phyloP scores from a whole-genome alignment of 2,888 invertebrate species.

The Electrophaes corylata region DNA sequence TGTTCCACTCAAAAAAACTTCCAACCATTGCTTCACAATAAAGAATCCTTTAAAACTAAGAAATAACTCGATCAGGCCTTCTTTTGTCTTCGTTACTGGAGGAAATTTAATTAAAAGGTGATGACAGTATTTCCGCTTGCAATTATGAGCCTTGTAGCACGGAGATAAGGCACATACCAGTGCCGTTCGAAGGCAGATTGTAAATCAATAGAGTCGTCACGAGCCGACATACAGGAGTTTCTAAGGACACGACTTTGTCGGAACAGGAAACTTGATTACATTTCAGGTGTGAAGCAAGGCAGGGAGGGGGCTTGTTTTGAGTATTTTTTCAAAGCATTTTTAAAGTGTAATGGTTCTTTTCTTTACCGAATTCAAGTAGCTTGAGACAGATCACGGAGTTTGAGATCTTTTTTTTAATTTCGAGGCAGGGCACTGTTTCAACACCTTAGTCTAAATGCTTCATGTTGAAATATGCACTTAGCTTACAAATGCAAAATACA shows the following conservation, averaged over 20 bases:
- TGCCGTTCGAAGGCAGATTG: slow-evolving; percentile 30
- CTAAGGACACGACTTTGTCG: slow-evolving; percentile 46
- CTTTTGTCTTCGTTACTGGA: slow-evolving; percentile 20
- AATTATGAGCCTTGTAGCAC: slow-evolving; percentile 30
- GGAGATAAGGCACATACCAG: slow-evolving; percentile 18
- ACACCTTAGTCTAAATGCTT: no score
- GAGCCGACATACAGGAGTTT: slow-evolving; percentile 39
- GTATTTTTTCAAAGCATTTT: not conserved
- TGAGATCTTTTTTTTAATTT: no score
- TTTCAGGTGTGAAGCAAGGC: slow-evolving; percentile 16
- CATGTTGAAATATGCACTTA: no score
- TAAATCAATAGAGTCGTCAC: slow-evolving; percentile 46
- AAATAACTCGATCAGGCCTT: slow-evolving; percentile 3
- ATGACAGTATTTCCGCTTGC: slow-evolving; percentile 7
- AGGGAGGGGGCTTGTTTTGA: not conserved
- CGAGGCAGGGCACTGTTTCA: no score
- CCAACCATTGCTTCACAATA: not conserved
- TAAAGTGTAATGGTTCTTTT: no score
- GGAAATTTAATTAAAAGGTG: slow-evolving; percentile 25
- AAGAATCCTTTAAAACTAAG: not conserved
- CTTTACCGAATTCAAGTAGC: no score
- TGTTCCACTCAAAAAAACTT: not conserved
- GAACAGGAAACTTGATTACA: slow-evolving; percentile 26
- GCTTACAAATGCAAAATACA: no score
- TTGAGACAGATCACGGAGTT: no score